These are phyloP conservation scores for Dromiciops gliroides DNA, from an alignment of 2,113 vertebrate genomes.

Conservation along the genomic window DNA sequence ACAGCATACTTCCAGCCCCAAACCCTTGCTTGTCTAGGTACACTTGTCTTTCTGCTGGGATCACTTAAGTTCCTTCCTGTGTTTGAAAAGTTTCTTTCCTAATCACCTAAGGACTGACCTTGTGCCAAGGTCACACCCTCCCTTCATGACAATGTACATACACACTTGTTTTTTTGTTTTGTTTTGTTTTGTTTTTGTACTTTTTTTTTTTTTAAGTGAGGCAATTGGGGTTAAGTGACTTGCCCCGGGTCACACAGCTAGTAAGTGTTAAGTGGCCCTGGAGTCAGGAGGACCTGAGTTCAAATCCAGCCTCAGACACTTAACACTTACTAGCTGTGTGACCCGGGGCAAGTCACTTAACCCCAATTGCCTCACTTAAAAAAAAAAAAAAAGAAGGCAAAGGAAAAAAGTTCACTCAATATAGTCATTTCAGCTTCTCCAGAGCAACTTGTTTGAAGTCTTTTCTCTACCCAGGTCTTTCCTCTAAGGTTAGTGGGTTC, in stretches of 20 bases:
- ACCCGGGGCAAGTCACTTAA: too few relatives aligned
- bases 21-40: background rate
- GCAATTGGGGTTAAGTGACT: too few relatives aligned
- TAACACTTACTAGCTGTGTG: too few relatives aligned
- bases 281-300: too few relatives aligned
- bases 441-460: background rate
- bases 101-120: background rate
- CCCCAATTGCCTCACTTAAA: too few relatives aligned
- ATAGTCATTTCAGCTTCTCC: background rate
- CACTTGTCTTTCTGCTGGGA: background rate
- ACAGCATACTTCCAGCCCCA: background rate
- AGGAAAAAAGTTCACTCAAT: background rate
- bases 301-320: too few relatives aligned
- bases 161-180: background rate
- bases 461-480: background rate
- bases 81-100: background rate
- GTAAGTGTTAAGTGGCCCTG: too few relatives aligned
- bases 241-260: too few relatives aligned
- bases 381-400: background rate
- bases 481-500: background rate
- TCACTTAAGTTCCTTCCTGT: background rate
- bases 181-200: too few relatives aligned
- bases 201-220: too few relatives aligned
- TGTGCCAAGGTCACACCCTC: background rate
- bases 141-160: background rate